Percentiles rank a stretch among this genome's conserved stretches.
Conservation (phyloP, 2,797 vertebrate genomes). For the Sebastes jordani region DNA sequence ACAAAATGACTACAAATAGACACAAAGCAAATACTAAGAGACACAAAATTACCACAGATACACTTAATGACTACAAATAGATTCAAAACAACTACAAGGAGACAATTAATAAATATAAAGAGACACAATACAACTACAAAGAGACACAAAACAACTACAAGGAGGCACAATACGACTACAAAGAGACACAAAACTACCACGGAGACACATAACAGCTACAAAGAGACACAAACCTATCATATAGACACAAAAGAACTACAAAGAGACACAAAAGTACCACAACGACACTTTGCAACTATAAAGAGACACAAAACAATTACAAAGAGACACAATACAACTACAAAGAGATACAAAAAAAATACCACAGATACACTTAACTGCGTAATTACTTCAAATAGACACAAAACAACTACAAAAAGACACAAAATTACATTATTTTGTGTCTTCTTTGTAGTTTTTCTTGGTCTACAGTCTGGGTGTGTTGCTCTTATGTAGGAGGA, state of each 20-base stretch:
- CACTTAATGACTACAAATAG: too few species aligned
- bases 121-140: too few species aligned
- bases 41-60: too few species aligned
- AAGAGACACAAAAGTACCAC: background rate
- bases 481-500: background rate
- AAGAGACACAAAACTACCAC: too few species aligned
- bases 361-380: background rate
- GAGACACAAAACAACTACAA: too few species aligned
- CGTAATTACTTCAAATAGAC: background rate
- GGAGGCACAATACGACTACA: too few species aligned
- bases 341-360: background rate
- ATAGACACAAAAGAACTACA: background rate
- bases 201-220: too few species aligned
- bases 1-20: too few species aligned
- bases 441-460: background rate
- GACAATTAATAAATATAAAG: too few species aligned
- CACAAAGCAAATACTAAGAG: too few species aligned
- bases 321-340: background rate
- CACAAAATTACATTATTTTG: background rate
- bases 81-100: too few species aligned
- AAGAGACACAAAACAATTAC: background rate
- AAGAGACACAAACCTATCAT: too few species aligned
- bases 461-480: background rate
- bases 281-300: background rate
- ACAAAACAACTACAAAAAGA: background rate